Evolutionary conservation across 2,888 invertebrate species (phyloP).

Genomic region (Prosapia bicincta): DNA sequence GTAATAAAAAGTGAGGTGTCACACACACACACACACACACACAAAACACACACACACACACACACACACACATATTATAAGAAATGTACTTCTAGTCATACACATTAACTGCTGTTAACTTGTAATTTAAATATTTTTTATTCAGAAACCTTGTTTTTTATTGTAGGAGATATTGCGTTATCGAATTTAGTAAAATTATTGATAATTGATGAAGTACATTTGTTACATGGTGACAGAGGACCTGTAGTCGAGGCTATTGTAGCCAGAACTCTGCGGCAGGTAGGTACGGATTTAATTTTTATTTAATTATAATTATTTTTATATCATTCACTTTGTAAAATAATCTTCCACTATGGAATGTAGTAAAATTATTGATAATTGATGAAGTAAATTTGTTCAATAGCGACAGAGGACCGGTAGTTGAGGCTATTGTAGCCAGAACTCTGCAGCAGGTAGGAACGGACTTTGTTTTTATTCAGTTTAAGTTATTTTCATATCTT

Average conservation of each 20-base stretch:
- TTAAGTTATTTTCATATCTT: too few species aligned
- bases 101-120: too few species aligned
- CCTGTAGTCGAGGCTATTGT: slow-evolving; percentile 97
- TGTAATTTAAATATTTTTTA: too few species aligned
- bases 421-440: slow-evolving; percentile 94
- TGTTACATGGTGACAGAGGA: slow-evolving; percentile 95
- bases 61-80: too few species aligned
- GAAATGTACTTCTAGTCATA: too few species aligned
- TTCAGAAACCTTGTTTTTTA: slow-evolving; percentile 26
- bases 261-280: slow-evolving; percentile 88
- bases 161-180: slow-evolving; percentile 77
- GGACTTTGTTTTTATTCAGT: neutral
- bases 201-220: slow-evolving; percentile 96
- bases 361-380: slow-evolving; percentile 90
- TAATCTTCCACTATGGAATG: slow-evolving; percentile 82
- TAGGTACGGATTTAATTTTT: slow-evolving; percentile 37
- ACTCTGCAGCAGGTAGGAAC: slow-evolving; percentile 73
- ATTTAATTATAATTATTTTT: too few species aligned
- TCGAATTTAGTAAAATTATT: slow-evolving; percentile 87
- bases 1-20: too few species aligned
- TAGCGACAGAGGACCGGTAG: slow-evolving; percentile 95
- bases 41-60: too few species aligned
- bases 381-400: slow-evolving; percentile 97
- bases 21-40: too few species aligned
- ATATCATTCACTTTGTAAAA: too few species aligned